A percentile compares a stretch with the other conserved stretches of the same genome.
These are phyloP conservation scores for Siderastrea radians DNA, from an alignment of 92 coral and sea anemone genomes.

Conservation along the genomic window DNA sequence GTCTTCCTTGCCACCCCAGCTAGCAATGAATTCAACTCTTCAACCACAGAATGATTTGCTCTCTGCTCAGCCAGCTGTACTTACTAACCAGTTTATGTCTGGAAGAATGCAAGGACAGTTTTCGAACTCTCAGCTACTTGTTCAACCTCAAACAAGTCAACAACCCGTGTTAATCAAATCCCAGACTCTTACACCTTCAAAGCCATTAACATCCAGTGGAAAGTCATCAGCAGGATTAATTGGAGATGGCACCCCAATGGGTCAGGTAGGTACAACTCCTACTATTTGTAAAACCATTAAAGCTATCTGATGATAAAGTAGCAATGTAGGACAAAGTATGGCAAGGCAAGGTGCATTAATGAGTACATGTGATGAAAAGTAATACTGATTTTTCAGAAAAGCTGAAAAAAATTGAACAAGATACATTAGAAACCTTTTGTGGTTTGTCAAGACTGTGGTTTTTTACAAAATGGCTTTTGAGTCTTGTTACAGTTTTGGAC, in stretches of 20 bases:
- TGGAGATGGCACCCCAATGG: conserved; percentile 29
- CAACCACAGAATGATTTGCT: conserved; percentile 25
- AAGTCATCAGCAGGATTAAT: conserved; percentile 20
- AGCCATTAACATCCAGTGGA: conserved; percentile 14
- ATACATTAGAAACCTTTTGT: too few relatives aligned
- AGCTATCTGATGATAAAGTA: too few relatives aligned
- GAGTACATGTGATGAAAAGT: too few relatives aligned
- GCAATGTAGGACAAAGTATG: not conserved
- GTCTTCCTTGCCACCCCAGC: conserved; percentile 10
- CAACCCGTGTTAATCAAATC: conserved; percentile 12
- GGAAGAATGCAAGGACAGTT: conserved; percentile 43
- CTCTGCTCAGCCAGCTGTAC: conserved; percentile 19
- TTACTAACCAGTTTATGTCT: conserved; percentile 16
- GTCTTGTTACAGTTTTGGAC: too few relatives aligned
- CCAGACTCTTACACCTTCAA: conserved; percentile 30
- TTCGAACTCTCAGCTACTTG: conserved; percentile 21
- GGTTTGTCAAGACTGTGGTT: too few relatives aligned
- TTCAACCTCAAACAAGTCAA: conserved; percentile 45
- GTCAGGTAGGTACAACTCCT: conserved; percentile 23
- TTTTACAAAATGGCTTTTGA: too few relatives aligned
- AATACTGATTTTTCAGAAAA: too few relatives aligned
- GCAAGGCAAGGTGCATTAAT: not conserved
- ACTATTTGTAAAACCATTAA: too few relatives aligned
- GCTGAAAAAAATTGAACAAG: too few relatives aligned
- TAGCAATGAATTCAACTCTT: conserved; percentile 18